Percentiles rank a stretch among this genome's conserved stretches.
phyloP scores from a whole-genome alignment of 92 coral and sea anemone genomes.

The Parazoanthus swiftii region DNA sequence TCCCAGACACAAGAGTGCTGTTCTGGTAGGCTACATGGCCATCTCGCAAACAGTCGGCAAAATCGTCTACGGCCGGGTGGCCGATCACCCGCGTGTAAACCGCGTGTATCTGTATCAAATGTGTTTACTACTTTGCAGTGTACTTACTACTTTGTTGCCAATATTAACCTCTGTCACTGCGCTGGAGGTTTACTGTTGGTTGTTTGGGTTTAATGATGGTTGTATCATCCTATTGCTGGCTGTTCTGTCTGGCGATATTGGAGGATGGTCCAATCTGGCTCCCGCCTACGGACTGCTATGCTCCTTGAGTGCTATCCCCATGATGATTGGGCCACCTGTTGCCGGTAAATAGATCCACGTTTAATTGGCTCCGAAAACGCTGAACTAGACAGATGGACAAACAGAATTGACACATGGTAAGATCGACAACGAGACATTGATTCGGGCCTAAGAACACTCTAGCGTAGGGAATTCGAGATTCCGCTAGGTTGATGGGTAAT shows the following conservation, averaged over 20 bases:
- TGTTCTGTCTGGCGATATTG: slow-evolving; percentile 75
- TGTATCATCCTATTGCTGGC: slow-evolving; percentile 68
- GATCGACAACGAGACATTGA: too few species aligned
- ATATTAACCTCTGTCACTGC: slow-evolving; percentile 51
- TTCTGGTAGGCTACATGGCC: slow-evolving; percentile 73
- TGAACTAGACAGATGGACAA: too few species aligned
- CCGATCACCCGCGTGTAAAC: slow-evolving; percentile 73
- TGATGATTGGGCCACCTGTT: slow-evolving; percentile 81
- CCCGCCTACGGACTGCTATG: slow-evolving; percentile 70
- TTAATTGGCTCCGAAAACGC: too few species aligned
- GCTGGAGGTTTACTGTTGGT: slow-evolving; percentile 58
- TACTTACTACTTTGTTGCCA: slow-evolving; percentile 68
- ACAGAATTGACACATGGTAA: too few species aligned
- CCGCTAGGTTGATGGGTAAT: too few species aligned
- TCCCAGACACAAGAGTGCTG: slow-evolving; percentile 56
- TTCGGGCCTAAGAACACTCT: too few species aligned
- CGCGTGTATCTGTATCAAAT: slow-evolving; percentile 66
- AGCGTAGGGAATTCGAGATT: too few species aligned
- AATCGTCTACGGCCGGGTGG: slow-evolving; percentile 66
- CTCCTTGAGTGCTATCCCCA: slow-evolving; percentile 59
- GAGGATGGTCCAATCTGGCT: slow-evolving; percentile 64
- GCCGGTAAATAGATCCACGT: slow-evolving; percentile 55
- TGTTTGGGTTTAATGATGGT: slow-evolving; percentile 75
- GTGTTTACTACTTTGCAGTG: slow-evolving; percentile 69
- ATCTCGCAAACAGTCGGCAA: slow-evolving; percentile 75